Evolutionary conservation across 1,140 invertebrate species (phyloP).

Genomic region (Asbolus verrucosus): DNA sequence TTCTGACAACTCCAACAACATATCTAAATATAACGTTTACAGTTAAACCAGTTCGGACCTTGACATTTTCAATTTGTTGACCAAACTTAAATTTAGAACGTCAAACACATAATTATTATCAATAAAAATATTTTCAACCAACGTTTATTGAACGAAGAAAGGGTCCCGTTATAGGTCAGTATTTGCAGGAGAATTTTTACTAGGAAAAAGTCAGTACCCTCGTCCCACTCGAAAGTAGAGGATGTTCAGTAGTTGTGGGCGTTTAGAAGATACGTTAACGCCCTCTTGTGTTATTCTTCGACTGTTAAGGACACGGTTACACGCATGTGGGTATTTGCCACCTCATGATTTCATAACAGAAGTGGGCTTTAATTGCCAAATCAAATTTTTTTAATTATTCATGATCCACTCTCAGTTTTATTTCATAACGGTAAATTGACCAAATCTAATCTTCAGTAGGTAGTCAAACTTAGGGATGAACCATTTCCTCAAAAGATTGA

Average conservation of each 20-base stretch:
- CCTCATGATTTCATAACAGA: neutral
- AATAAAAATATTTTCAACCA: constrained; percentile 1
- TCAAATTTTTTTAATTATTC: neutral
- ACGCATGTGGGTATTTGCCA: neutral
- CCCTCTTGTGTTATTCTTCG: constrained; percentile 4
- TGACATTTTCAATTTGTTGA: constrained; percentile 9
- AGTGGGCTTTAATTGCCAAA: constrained; percentile 8
- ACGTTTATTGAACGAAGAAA: neutral
- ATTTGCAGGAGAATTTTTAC: constrained; percentile 25
- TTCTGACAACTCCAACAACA: neutral
- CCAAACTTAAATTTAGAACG: neutral
- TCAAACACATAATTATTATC: neutral
- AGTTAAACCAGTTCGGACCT: neutral
- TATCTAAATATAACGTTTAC: constrained; percentile 16
- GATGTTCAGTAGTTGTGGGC: constrained; percentile 1
- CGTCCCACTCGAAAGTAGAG: constrained; percentile 9
- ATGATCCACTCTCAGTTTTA: constrained; percentile 21
- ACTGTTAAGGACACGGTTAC: neutral
- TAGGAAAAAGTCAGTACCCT: neutral
- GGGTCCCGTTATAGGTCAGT: constrained; percentile 18
- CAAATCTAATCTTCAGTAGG: neutral
- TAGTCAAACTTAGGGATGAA: neutral
- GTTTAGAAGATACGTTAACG: neutral
- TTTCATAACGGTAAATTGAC: constrained; percentile 18
- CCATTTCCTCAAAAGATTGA: constrained; percentile 7